These are phyloP conservation scores for Ochotona princeps DNA, from an alignment of 2,113 vertebrate genomes.

Conservation along the genomic window DNA sequence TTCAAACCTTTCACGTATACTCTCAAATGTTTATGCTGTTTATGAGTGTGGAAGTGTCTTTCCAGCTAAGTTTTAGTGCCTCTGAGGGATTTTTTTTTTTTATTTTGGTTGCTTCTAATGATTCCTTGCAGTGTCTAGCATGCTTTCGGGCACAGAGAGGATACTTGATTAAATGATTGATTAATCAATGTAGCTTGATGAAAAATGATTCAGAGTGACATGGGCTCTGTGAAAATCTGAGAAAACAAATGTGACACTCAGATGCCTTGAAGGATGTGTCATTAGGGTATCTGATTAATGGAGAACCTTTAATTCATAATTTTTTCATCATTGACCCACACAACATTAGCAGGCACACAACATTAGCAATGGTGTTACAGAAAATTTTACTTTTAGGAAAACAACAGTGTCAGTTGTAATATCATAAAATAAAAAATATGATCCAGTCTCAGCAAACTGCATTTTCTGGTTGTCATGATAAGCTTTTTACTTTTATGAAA, in stretches of 20 bases:
- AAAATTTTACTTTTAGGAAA: constrained; percentile 39
- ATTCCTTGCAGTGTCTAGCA: neutral
- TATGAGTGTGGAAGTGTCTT: neutral
- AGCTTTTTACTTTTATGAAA: constrained; percentile 10
- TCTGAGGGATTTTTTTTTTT: neutral
- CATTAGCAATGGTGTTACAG: neutral
- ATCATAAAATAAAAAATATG: constrained; percentile 12
- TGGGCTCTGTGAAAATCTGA: constrained; percentile 33
- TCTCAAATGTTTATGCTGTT: neutral
- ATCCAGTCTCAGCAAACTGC: neutral
- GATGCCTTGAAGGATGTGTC: constrained; percentile 26
- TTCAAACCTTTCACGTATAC: neutral
- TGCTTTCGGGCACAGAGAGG: neutral
- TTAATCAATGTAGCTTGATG: constrained; percentile 38
- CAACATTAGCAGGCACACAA: constrained; percentile 29
- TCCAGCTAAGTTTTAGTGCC: neutral
- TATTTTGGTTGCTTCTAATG: neutral
- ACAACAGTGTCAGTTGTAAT: neutral
- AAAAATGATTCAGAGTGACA: constrained; percentile 43
- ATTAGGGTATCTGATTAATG: constrained; percentile 46
- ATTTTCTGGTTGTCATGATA: neutral
- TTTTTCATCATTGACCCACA: constrained; percentile 39
- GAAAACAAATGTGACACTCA: constrained; percentile 39
- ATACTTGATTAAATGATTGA: constrained; percentile 46
- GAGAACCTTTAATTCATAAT: constrained; percentile 59